Percentiles rank a stretch among this genome's conserved stretches.
These are phyloP conservation scores for Apamea anceps DNA, from an alignment of 2,888 invertebrate species.

Conservation along the genomic window DNA sequence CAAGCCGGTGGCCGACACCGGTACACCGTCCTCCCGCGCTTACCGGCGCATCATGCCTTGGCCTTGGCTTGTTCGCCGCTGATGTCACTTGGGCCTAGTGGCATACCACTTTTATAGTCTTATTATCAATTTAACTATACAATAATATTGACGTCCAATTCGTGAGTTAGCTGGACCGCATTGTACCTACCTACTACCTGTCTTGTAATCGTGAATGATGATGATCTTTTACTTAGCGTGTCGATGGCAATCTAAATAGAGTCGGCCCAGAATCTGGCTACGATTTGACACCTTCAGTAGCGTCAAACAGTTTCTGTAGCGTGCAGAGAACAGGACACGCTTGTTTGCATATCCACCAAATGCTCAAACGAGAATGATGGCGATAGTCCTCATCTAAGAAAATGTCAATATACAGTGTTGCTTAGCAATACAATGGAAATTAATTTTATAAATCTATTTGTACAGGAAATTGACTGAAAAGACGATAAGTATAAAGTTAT, in stretches of 20 bases:
- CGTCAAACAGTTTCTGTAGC: not conserved
- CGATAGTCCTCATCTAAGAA: not conserved
- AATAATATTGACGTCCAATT: conserved; percentile 38
- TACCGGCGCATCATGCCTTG: conserved; percentile 44
- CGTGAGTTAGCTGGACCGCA: conserved; percentile 9
- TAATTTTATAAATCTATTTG: conserved; percentile 17
- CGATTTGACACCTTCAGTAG: not conserved
- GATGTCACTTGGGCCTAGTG: conserved; percentile 59
- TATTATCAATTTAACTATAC: conserved; percentile 45
- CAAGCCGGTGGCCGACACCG: conserved; percentile 14
- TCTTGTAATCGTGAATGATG: conserved; percentile 6
- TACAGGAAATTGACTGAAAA: not conserved
- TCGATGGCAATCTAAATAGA: not conserved
- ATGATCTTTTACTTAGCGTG: not conserved
- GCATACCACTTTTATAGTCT: conserved; percentile 51
- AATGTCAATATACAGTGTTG: not conserved
- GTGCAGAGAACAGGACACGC: not conserved
- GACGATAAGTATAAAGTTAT: conserved; percentile 1
- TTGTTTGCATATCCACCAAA: not conserved
- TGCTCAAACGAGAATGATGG: not conserved
- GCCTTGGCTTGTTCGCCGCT: conserved; percentile 60
- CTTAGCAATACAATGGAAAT: conserved; percentile 7
- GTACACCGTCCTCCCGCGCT: conserved; percentile 28
- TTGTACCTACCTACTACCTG: not conserved
- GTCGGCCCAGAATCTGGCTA: not conserved